A percentile compares a stretch with the other conserved stretches of the same genome.
phyloP scores from a whole-genome alignment of 1,140 invertebrate genomes.

The Euwallacea similis region DNA sequence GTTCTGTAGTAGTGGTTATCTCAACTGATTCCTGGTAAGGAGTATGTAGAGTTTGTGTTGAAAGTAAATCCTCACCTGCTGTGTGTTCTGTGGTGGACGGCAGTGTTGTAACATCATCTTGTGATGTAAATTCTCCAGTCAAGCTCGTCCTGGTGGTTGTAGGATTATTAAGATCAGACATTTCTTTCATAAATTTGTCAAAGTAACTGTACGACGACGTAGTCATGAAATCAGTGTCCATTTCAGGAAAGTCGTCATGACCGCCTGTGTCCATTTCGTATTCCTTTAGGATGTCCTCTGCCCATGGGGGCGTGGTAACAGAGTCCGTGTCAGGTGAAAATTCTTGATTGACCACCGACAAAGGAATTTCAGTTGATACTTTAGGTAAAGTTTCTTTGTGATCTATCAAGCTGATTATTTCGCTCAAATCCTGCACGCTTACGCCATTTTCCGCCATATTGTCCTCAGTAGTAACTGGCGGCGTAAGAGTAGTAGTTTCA shows the following conservation, averaged over 20 bases:
- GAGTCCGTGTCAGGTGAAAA: background rate
- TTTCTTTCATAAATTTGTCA: background rate
- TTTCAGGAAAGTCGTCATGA: background rate
- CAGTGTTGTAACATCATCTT: no score
- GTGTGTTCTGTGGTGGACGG: no score
- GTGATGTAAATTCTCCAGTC: no score
- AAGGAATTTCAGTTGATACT: background rate
- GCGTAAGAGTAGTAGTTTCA: background rate
- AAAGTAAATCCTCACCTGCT: no score
- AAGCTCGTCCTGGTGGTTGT: background rate
- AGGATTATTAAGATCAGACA: background rate
- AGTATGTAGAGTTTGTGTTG: no score
- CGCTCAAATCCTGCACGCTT: constrained; percentile 12
- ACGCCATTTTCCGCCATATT: constrained; percentile 12
- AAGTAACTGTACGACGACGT: background rate
- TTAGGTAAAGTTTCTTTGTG: background rate
- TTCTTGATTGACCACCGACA: background rate
- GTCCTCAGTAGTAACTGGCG: background rate
- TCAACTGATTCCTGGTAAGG: no score
- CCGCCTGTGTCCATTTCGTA: background rate
- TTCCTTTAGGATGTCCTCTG: background rate
- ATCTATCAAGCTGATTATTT: background rate
- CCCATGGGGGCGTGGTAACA: background rate
- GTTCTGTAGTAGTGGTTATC: no score
- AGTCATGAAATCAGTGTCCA: background rate